phyloP scores from a whole-genome alignment of 1,140 invertebrate species.

The Eufriesea mexicana region DNA sequence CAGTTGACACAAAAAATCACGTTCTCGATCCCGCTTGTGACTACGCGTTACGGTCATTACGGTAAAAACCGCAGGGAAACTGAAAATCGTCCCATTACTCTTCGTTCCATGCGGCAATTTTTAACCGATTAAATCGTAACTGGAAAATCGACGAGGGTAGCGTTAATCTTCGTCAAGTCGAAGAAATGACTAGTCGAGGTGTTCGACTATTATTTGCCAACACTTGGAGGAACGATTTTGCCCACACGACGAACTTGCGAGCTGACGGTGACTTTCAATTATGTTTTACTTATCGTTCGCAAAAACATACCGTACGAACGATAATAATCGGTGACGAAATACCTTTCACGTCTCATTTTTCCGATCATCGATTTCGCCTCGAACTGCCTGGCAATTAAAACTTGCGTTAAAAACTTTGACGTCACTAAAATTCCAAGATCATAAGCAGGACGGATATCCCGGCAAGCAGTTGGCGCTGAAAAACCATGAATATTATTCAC shows the following conservation, averaged over 20 bases:
- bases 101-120: background rate
- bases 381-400: background rate
- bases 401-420: background rate
- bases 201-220: no score
- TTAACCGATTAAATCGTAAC: background rate
- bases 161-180: background rate
- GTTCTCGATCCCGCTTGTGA: background rate
- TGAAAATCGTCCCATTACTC: background rate
- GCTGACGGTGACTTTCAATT: background rate
- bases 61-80: background rate
- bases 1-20: background rate
- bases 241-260: background rate
- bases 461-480: no score
- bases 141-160: background rate
- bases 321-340: background rate
- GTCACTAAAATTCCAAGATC: background rate
- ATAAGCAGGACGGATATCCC: background rate
- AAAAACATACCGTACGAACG: background rate
- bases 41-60: background rate
- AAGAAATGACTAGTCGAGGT: background rate
- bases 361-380: background rate
- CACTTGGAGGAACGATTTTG: no score
- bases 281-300: background rate
- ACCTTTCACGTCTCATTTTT: background rate
- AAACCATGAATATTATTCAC: background rate